phyloP scores from a whole-genome alignment of 2,113 vertebrate genomes.

The Poicephalus gulielmi region DNA sequence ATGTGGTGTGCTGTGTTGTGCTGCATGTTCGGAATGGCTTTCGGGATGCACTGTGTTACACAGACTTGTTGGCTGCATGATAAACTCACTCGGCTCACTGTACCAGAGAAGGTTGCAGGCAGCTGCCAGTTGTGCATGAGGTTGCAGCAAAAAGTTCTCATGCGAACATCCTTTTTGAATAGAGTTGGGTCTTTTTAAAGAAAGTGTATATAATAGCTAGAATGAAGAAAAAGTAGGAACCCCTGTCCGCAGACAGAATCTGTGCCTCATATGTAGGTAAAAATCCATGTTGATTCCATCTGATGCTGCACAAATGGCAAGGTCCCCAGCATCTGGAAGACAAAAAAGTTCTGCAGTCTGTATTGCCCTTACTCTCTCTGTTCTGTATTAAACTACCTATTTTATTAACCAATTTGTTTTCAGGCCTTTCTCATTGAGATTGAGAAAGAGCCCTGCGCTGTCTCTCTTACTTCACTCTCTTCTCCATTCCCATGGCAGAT shows the following conservation, averaged over 20 bases:
- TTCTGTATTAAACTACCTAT: background rate
- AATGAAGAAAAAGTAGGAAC: background rate
- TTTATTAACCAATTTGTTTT: background rate
- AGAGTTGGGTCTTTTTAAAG: background rate
- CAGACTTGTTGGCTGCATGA: background rate
- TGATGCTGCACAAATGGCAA: background rate
- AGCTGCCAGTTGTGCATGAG: background rate
- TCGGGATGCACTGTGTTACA: background rate
- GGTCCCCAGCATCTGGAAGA: background rate
- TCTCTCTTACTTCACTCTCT: background rate
- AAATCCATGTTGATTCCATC: background rate
- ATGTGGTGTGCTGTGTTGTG: background rate
- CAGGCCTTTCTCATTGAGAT: background rate
- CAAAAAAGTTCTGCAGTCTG: background rate
- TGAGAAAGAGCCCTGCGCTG: background rate
- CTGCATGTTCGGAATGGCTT: background rate
- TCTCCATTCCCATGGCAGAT: accelerated
- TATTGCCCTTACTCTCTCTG: background rate
- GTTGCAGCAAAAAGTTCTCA: background rate
- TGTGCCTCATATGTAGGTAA: background rate
- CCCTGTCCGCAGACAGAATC: background rate
- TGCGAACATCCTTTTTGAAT: background rate
- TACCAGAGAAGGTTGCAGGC: background rate
- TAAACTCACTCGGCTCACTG: background rate
- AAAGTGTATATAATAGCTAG: background rate